Conservation (phyloP, 2,113 vertebrate genomes). For the Acanthochromis polyacanthus region DNA sequence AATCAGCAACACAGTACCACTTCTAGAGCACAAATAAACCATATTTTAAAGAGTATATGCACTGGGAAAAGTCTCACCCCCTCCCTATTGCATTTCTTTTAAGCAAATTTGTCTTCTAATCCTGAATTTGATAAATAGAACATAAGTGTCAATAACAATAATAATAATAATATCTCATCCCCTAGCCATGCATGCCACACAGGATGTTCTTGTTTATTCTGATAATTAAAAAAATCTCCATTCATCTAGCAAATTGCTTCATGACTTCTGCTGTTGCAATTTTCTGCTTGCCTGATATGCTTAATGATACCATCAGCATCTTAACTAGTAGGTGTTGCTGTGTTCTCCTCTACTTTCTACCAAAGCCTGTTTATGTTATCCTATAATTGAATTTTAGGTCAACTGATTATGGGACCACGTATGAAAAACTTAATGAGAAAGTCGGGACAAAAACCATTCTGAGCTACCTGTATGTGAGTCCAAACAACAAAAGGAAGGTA, state of each 20-base stretch:
- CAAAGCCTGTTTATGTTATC: slow-evolving; percentile 70
- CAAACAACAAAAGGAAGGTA: slow-evolving; percentile 97
- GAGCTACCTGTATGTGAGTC: slow-evolving; percentile 96
- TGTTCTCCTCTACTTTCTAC: slow-evolving; percentile 36
- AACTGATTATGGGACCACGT: slow-evolving; percentile 95
- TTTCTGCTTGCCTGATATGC: slow-evolving; percentile 76
- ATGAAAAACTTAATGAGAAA: slow-evolving; percentile 95
- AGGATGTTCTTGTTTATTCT: slow-evolving; percentile 63
- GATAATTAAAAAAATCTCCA: slow-evolving; percentile 71
- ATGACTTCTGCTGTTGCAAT: slow-evolving; percentile 75
- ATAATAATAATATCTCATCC: slow-evolving; percentile 9
- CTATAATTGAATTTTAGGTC: slow-evolving; percentile 91
- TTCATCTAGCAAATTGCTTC: slow-evolving; percentile 76
- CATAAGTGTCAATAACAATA: slow-evolving; percentile 26
- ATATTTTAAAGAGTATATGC: neutral
- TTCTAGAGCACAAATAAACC: neutral
- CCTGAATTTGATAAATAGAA: slow-evolving; percentile 9
- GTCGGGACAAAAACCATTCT: slow-evolving; percentile 93
- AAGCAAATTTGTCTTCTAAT: neutral
- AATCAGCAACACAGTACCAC: neutral
- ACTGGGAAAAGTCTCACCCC: neutral
- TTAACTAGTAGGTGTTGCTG: slow-evolving; percentile 60
- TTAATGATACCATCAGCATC: slow-evolving; percentile 75
- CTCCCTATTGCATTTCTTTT: neutral
- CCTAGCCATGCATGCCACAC: slow-evolving; percentile 24